Base-by-base conservation (phyloP, 1,140 invertebrate genomes). In the Pseudomyrmex concolor region DNA sequence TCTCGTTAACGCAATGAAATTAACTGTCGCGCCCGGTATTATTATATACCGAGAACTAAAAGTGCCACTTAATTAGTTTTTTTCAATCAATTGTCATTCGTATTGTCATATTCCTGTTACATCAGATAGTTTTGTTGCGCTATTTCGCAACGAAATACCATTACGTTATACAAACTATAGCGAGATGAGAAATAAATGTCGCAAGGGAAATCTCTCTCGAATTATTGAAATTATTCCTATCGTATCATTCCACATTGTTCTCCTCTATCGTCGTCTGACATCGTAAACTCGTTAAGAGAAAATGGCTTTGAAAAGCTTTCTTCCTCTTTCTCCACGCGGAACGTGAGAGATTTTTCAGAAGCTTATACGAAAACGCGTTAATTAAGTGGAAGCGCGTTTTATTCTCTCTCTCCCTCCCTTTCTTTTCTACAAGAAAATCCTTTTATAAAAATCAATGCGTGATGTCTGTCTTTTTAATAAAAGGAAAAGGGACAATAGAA, bases 221-320 rank as follows among this genome's bases (percentile, higher is more conserved):
- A 48, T 78, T 78, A 70, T 57, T 78, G 54, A 78, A 68, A 57
- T 57, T 34, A 48, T 70, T 48, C 13, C 13, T n/a, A 48, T 25
- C 54, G 63, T 68, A 78, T 68, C 54, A 57, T 70, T n/a, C 63
- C 13, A 78, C 34, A 68, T 68, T 78, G 43, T 78, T 59, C 64
- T 34, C 0, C 5, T 4, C 66, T 78, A 78, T 76, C 48, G 25
- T 77, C 66, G 60, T 78, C 66, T 48, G 76, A 70, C 43, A 48
- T 67, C 17, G 74, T 59, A 78, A 78, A 78, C 54, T 78, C 64
- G 54, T 78, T 78, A 78, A 48, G 19, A n/a, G 43, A 78, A 70
- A 70, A 78, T 78, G 43, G 5, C 43, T 70, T 70, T 70, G 57
- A 34, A 59, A 59, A 48, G 43, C 19, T 59, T 77, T 59, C 12